Conservation (phyloP, 2,888 invertebrate species). For the Drosophila rubida region DNA sequence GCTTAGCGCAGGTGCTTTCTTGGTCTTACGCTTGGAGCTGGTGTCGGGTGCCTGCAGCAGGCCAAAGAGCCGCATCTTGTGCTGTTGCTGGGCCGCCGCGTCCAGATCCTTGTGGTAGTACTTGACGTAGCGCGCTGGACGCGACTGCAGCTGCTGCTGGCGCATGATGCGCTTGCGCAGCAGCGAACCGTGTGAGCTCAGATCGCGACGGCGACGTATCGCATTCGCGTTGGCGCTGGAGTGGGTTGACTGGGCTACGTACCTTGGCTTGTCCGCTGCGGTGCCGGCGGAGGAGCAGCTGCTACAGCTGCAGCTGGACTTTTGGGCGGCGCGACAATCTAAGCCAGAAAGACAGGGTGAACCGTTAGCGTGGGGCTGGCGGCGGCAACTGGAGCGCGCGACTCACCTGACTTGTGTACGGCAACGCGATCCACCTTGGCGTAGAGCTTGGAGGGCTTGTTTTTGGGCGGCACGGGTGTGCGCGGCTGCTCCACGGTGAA, state of each 20-base stretch:
- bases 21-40: constrained; percentile 62
- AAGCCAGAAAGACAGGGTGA: neutral
- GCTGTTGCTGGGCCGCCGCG: constrained; percentile 34
- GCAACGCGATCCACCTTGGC: constrained; percentile 77
- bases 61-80: constrained; percentile 45
- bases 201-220: constrained; percentile 76
- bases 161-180: constrained; percentile 62
- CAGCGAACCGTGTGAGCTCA: constrained; percentile 53
- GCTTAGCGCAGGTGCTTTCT: constrained; percentile 40
- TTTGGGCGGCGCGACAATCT: constrained; percentile 64
- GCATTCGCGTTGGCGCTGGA: constrained; percentile 43
- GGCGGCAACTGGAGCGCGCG: neutral
- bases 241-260: constrained; percentile 68
- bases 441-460: constrained; percentile 63
- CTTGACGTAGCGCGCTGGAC: constrained; percentile 73
- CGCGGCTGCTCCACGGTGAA: constrained; percentile 81
- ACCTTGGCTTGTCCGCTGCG: constrained; percentile 67
- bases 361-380: neutral
- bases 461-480: constrained; percentile 51
- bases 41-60: constrained; percentile 5
- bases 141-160: constrained; percentile 64
- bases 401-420: constrained; percentile 71
- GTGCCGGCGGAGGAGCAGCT: constrained; percentile 32
- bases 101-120: constrained; percentile 71
- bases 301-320: constrained; percentile 67